Evolutionary conservation across 2,113 vertebrate species (phyloP).

Genomic region (Trochalopteron elliotii): DNA sequence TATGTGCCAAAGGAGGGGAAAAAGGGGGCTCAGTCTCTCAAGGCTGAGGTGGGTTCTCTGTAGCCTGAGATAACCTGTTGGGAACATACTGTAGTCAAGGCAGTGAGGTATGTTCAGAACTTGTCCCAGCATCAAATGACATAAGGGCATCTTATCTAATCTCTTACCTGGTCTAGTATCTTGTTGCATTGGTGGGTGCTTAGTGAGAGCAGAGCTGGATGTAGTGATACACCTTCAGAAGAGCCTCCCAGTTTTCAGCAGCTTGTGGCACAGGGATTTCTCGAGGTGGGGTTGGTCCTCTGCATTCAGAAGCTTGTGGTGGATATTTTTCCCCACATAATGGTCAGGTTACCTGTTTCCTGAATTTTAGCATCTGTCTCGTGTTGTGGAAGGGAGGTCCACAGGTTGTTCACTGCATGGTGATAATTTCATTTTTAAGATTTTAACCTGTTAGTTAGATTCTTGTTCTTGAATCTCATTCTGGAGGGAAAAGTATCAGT

Average conservation of each 20-base stretch:
- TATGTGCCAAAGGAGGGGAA: background rate
- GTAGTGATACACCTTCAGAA: background rate
- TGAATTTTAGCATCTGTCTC: background rate
- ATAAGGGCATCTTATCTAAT: background rate
- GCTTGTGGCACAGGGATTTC: background rate
- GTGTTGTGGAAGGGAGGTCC: background rate
- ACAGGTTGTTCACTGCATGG: background rate
- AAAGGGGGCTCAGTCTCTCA: background rate
- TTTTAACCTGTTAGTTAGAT: background rate
- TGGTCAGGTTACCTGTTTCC: background rate
- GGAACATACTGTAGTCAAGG: background rate
- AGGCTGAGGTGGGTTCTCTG: background rate
- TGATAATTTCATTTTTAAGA: background rate
- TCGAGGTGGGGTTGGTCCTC: background rate
- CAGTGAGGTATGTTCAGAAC: background rate
- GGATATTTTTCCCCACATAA: background rate
- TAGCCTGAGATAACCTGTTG: background rate
- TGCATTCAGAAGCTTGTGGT: background rate
- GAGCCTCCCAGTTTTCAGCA: background rate
- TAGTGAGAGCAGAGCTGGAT: background rate
- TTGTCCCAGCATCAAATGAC: background rate
- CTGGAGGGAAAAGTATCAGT: background rate
- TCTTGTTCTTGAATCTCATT: background rate
- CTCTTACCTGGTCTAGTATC: background rate
- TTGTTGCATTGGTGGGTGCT: background rate